A percentile compares a stretch with the other conserved stretches of the same genome.
These are phyloP conservation scores for Hycleus cichorii DNA, from an alignment of 1,140 invertebrate genomes.

Conservation along the genomic window DNA sequence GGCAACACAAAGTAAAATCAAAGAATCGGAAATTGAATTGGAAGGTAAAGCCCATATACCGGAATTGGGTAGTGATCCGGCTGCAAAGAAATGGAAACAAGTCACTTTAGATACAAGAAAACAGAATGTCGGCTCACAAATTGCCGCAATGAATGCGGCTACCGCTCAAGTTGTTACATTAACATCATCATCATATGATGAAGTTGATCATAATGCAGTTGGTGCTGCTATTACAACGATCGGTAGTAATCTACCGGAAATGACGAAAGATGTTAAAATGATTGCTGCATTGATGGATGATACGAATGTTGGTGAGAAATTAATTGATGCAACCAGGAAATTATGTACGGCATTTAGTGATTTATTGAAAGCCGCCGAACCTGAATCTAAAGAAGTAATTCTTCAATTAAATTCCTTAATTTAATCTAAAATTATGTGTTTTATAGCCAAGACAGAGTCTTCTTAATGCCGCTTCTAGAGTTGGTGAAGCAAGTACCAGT, in stretches of 20 bases:
- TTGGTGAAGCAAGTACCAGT: constrained; percentile 92
- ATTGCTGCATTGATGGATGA: constrained; percentile 92
- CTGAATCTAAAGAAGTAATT: constrained; percentile 71
- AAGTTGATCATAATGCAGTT: constrained; percentile 90
- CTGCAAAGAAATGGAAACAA: constrained; percentile 88
- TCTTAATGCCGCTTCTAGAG: constrained; percentile 86
- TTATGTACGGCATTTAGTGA: constrained; percentile 93
- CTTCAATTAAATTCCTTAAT: too few species aligned
- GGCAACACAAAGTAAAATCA: constrained; percentile 77
- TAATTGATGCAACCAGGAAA: constrained; percentile 86
- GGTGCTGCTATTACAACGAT: constrained; percentile 96
- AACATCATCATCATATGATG: constrained; percentile 73
- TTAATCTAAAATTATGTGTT: too few species aligned
- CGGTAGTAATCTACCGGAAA: constrained; percentile 91
- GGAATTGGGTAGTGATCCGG: constrained; percentile 73
- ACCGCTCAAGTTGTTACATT: constrained; percentile 91
- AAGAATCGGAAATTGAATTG: constrained; percentile 75
- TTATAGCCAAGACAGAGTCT: constrained; percentile 73
- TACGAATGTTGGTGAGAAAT: constrained; percentile 67
- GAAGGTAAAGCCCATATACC: constrained; percentile 67
- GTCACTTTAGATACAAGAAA: constrained; percentile 91
- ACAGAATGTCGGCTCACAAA: constrained; percentile 91
- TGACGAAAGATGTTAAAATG: constrained; percentile 89
- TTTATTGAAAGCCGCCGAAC: constrained; percentile 88
- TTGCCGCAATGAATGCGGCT: constrained; percentile 98